A percentile compares a stretch with the other conserved stretches of the same genome.
Conservation (phyloP, 1,140 invertebrate genomes). For the Berghia stephanieae region DNA sequence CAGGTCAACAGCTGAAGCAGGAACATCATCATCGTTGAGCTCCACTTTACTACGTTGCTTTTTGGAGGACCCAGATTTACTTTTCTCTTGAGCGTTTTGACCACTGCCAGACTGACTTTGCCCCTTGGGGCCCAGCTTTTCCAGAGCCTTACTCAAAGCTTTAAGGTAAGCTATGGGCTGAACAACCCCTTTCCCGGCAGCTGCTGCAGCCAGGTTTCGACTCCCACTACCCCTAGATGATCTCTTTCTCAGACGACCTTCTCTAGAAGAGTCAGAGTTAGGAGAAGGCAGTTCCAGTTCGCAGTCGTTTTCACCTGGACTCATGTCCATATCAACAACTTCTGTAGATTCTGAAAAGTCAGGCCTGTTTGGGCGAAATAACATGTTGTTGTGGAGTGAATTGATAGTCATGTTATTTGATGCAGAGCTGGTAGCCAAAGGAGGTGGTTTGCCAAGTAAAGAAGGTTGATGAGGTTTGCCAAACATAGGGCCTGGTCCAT, state of each 20-base stretch:
- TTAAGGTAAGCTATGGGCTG: slow-evolving; percentile 32
- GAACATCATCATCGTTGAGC: slow-evolving; percentile 48
- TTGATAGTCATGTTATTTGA: too few relatives aligned
- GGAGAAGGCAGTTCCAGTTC: slow-evolving; percentile 40
- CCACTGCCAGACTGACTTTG: neutral
- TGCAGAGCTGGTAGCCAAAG: slow-evolving; percentile 17
- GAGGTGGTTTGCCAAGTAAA: too few relatives aligned
- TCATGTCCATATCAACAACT: slow-evolving; percentile 74
- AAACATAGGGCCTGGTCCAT: too few relatives aligned
- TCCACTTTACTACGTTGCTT: neutral
- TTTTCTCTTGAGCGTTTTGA: neutral
- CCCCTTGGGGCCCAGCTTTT: slow-evolving; percentile 39
- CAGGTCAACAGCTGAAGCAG: slow-evolving; percentile 86
- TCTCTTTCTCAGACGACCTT: neutral
- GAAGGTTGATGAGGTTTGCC: too few relatives aligned
- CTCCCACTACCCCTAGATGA: too few relatives aligned
- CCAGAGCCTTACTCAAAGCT: slow-evolving; percentile 33
- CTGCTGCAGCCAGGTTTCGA: slow-evolving; percentile 12
- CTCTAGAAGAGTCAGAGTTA: slow-evolving; percentile 9
- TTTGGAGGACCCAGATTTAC: slow-evolving; percentile 4
- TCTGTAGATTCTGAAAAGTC: slow-evolving; percentile 57
- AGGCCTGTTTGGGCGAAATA: too few relatives aligned
- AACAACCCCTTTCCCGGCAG: slow-evolving; percentile 20
- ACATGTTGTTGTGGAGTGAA: too few relatives aligned
- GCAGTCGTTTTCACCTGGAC: slow-evolving; percentile 60